Percentiles rank a stretch among this genome's conserved stretches.
These are phyloP conservation scores for Sturnira hondurensis DNA, from an alignment of 2,113 vertebrate species.

Conservation along the genomic window DNA sequence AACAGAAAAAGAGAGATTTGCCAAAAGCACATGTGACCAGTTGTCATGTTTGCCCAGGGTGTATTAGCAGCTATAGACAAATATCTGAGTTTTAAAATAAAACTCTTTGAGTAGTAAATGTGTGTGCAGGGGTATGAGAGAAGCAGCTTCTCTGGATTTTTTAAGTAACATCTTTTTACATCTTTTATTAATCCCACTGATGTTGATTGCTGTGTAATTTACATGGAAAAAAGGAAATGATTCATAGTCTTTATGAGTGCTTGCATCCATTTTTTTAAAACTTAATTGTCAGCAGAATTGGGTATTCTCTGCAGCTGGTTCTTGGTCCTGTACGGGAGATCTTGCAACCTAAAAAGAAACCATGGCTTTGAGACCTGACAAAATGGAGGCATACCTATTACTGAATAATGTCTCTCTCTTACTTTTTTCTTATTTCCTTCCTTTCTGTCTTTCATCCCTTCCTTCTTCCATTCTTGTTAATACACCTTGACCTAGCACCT, in stretches of 20 bases:
- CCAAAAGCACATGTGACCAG: neutral
- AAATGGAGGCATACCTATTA: neutral
- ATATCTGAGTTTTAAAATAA: conserved; percentile 14
- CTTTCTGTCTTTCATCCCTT: neutral
- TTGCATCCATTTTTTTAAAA: neutral
- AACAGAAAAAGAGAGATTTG: neutral
- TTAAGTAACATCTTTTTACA: conserved; percentile 10
- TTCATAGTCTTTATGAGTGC: neutral
- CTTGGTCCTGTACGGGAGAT: neutral
- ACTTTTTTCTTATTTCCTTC: neutral
- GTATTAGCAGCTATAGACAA: neutral
- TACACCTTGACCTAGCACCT: neutral
- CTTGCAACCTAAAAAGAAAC: neutral
- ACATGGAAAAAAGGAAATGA: conserved; percentile 41
- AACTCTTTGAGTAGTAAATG: neutral
- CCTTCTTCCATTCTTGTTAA: neutral
- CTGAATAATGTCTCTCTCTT: neutral
- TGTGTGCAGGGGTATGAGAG: neutral
- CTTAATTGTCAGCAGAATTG: conserved; percentile 21
- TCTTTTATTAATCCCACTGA: conserved; percentile 45
- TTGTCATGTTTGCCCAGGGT: neutral
- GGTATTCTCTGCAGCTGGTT: conserved; percentile 14
- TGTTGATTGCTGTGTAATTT: conserved; percentile 53
- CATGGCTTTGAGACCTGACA: neutral
- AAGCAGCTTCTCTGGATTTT: neutral